Percentiles rank a stretch among this genome's conserved stretches.
Evolutionary conservation across 2,797 vertebrate species (phyloP).

Genomic region (Avahi laniger): DNA sequence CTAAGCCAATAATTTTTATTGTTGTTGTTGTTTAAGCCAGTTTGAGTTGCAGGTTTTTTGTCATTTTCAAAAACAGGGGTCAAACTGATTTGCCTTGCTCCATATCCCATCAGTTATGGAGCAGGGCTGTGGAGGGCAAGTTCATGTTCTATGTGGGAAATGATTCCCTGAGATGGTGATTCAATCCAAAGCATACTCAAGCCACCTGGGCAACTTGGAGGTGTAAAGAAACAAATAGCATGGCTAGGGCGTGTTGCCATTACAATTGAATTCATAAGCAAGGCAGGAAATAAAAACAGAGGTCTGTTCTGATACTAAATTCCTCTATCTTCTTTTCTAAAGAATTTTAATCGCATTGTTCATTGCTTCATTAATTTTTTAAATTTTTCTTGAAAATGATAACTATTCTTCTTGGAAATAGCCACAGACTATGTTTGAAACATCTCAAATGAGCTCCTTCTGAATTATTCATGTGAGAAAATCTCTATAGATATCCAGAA

Average conservation of each 20-base stretch:
- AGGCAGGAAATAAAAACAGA: neutral
- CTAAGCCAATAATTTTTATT: neutral
- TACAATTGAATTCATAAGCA: neutral
- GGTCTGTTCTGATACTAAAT: neutral
- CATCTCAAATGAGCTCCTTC: conserved; percentile 57
- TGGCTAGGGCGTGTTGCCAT: neutral
- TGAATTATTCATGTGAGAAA: conserved; percentile 75
- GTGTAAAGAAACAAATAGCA: neutral
- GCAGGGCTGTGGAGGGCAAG: neutral
- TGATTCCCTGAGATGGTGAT: neutral
- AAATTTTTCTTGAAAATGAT: conserved; percentile 50
- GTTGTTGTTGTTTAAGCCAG: neutral
- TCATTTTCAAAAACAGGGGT: neutral
- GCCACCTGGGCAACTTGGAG: neutral
- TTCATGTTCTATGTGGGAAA: conserved; percentile 6
- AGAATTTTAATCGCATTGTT: conserved; percentile 36
- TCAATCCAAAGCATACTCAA: neutral
- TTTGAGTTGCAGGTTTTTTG: neutral
- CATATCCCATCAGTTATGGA: neutral
- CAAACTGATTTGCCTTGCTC: neutral
- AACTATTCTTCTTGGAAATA: conserved; percentile 64
- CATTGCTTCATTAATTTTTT: conserved; percentile 57
- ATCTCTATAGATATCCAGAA: conserved; percentile 62
- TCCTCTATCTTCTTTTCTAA: conserved; percentile 29
- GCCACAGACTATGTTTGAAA: conserved; percentile 54